A percentile compares a stretch with the other conserved stretches of the same genome.
These are phyloP conservation scores for Plemyria rubiginata DNA, from an alignment of 2,888 invertebrate genomes.

Conservation along the genomic window DNA sequence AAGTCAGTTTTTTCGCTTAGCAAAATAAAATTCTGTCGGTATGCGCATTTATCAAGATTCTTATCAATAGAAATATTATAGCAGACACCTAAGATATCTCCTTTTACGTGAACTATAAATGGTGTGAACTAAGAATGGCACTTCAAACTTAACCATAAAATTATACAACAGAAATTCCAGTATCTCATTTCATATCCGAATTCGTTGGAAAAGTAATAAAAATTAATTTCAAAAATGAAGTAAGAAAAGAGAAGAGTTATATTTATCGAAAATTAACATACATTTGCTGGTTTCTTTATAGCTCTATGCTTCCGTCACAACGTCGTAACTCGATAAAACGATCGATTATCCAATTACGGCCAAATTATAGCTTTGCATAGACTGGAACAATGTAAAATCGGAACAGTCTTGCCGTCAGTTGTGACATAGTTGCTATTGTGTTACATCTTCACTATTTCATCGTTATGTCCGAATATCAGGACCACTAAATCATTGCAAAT, in stretches of 20 bases:
- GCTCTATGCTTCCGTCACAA: slow-evolving; percentile 8
- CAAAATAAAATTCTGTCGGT: background rate
- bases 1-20: background rate
- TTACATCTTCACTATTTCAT: background rate
- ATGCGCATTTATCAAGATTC: slow-evolving; percentile 8
- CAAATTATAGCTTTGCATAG: slow-evolving; percentile 23
- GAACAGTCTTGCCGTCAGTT: background rate
- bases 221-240: slow-evolving; percentile 11
- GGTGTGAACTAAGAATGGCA: slow-evolving; percentile 14
- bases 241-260: background rate
- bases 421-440: slow-evolving; percentile 1
- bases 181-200: background rate
- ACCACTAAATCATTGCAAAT: no score
- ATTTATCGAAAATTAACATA: slow-evolving; percentile 3
- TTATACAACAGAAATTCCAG: slow-evolving; percentile 14
- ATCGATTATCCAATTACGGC: slow-evolving; percentile 25
- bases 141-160: slow-evolving; percentile 21
- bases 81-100: slow-evolving; percentile 16
- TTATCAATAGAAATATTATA: slow-evolving; percentile 11
- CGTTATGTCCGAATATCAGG: no score
- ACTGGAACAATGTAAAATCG: slow-evolving; percentile 20
- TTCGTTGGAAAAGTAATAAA: background rate
- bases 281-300: background rate
- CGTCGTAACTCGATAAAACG: slow-evolving; percentile 8
- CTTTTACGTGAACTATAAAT: slow-evolving; percentile 10